Conservation (phyloP, 35 echinoderm and acorn worm genomes). For the Heliocidaris tuberculata region DNA sequence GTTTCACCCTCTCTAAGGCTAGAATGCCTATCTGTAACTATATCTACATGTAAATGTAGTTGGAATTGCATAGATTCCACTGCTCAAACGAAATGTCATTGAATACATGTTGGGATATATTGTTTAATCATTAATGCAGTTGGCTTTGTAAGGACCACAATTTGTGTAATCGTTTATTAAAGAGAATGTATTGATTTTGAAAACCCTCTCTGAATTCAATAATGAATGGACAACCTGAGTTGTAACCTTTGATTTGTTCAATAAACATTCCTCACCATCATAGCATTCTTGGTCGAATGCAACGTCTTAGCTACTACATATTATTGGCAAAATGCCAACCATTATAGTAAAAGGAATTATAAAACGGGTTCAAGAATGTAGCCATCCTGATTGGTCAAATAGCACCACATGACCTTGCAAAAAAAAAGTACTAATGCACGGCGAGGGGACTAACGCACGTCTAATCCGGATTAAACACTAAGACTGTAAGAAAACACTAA, state of each 20-base stretch:
- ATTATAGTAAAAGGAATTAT: too few species aligned
- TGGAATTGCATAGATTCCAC: not conserved
- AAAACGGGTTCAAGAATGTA: too few species aligned
- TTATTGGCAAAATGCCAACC: too few species aligned
- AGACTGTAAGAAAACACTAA: too few species aligned
- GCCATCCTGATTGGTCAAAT: too few species aligned
- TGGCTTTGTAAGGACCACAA: not conserved
- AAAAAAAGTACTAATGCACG: too few species aligned
- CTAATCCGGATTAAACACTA: too few species aligned
- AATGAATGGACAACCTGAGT: not conserved
- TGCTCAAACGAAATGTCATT: not conserved
- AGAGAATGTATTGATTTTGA: not conserved
- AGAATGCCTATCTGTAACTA: not conserved
- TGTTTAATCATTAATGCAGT: not conserved
- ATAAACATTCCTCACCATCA: not conserved
- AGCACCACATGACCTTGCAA: too few species aligned
- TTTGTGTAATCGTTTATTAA: not conserved
- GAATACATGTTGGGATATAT: conserved; percentile 11
- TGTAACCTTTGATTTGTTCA: not conserved
- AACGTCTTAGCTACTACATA: not conserved
- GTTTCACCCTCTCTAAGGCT: not conserved
- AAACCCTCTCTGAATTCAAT: not conserved
- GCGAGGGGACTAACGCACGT: too few species aligned
- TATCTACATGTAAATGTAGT: not conserved
- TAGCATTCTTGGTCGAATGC: not conserved